Evolutionary conservation across 2,113 vertebrate species (phyloP).

Genomic region (Chroicocephalus ridibundus): DNA sequence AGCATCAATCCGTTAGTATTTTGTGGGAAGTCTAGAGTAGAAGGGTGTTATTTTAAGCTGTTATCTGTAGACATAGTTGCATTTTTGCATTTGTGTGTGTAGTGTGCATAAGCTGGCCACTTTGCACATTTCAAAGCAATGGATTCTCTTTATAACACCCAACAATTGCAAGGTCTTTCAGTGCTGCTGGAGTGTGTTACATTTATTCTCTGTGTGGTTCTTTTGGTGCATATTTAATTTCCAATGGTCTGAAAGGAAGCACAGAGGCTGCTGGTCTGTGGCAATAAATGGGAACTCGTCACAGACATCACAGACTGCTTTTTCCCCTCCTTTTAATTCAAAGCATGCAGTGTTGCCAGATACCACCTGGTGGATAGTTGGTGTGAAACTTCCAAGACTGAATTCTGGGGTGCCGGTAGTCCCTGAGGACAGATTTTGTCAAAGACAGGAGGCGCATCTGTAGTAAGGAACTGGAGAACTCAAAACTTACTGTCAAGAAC

Average conservation of each 20-base stretch:
- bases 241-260: not conserved
- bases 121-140: not conserved
- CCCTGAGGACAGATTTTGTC: not conserved
- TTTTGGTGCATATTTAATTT: not conserved
- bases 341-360: not conserved
- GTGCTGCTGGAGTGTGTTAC: not conserved
- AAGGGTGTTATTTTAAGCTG: not conserved
- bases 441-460: not conserved
- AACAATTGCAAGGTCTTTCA: not conserved
- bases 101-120: not conserved
- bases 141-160: not conserved
- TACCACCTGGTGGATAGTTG: not conserved
- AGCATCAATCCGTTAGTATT: not conserved
- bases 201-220: not conserved
- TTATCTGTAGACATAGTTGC: not conserved
- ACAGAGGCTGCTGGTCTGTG: not conserved
- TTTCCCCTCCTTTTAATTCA: not conserved
- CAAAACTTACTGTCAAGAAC: not conserved
- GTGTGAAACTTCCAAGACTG: not conserved
- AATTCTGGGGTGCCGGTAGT: not conserved
- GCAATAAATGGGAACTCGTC: not conserved
- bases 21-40: not conserved
- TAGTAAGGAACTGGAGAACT: not conserved
- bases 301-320: not conserved
- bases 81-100: not conserved